Conservation (phyloP, 2,888 invertebrate species). For the Acleris laterana region DNA sequence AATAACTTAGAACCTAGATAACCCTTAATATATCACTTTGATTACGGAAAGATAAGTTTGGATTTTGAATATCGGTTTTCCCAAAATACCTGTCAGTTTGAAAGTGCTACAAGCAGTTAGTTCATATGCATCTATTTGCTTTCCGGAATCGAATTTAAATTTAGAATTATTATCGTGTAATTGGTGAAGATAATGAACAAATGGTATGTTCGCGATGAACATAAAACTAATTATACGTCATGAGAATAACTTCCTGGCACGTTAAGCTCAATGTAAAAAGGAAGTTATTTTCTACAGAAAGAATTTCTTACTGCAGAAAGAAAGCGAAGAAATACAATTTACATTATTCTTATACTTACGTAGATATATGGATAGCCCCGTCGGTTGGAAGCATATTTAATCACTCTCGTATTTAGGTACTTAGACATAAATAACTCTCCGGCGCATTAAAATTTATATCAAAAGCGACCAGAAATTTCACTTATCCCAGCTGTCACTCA, state of each 20-base stretch:
- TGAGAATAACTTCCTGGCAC: not conserved
- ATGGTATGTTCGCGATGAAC: too few relatives aligned
- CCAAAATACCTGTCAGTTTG: too few relatives aligned
- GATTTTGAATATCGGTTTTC: too few relatives aligned
- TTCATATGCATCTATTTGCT: too few relatives aligned
- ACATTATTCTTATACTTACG: not conserved
- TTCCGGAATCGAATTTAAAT: too few relatives aligned
- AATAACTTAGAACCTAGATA: conserved; percentile 26
- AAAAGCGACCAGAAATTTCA: conserved; percentile 19
- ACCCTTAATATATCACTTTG: conserved; percentile 5
- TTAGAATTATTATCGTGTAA: too few relatives aligned
- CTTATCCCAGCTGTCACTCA: conserved; percentile 28
- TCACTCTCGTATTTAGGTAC: conserved; percentile 12
- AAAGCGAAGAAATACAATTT: not conserved
- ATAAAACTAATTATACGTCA: too few relatives aligned
- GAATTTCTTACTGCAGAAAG: not conserved
- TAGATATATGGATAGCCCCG: not conserved
- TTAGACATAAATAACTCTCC: conserved; percentile 6
- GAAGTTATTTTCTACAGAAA: not conserved
- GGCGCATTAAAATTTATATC: conserved; percentile 17
- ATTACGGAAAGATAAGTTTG: not conserved
- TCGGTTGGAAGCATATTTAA: conserved; percentile 5
- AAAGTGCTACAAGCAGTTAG: too few relatives aligned
- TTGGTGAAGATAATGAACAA: too few relatives aligned
- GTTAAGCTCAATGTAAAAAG: not conserved